These are phyloP conservation scores for Ailuropoda melanoleuca DNA, from an alignment of 2,113 vertebrate genomes.

Conservation along the genomic window DNA sequence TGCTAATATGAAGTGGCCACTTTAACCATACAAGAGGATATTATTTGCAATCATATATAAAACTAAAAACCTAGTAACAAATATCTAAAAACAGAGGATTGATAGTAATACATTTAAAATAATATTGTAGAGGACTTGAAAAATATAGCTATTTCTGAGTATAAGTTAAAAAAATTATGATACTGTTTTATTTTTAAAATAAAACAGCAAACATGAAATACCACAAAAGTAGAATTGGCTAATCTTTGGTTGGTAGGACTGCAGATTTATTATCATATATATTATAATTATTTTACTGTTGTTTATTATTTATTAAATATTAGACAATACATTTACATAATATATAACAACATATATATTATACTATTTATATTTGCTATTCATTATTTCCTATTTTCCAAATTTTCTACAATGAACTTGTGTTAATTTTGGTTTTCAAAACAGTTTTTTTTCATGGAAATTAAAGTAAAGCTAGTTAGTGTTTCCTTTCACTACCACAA, in stretches of 20 bases:
- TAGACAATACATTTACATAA: not conserved
- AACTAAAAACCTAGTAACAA: not conserved
- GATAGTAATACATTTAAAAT: not conserved
- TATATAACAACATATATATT: not conserved
- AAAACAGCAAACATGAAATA: not conserved
- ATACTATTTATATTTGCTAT: not conserved
- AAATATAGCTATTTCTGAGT: constrained; percentile 13
- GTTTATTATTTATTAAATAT: not conserved
- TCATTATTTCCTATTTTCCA: constrained; percentile 1
- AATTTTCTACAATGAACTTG: not conserved
- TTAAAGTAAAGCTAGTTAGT: not conserved
- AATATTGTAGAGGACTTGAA: not conserved
- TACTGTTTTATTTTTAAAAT: constrained; percentile 9
- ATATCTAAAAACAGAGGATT: constrained; percentile 1
- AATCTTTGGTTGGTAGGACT: not conserved
- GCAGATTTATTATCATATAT: not conserved
- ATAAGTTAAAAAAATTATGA: not conserved
- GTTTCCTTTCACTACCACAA: not conserved
- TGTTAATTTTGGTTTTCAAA: constrained; percentile 13
- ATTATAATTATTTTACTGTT: not conserved
- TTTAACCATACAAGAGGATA: not conserved
- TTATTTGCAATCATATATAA: not conserved
- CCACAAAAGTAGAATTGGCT: not conserved
- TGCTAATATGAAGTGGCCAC: not conserved
- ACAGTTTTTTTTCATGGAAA: not conserved